phyloP scores from a whole-genome alignment of 2,888 invertebrate genomes.

The Saturnia pavonia region DNA sequence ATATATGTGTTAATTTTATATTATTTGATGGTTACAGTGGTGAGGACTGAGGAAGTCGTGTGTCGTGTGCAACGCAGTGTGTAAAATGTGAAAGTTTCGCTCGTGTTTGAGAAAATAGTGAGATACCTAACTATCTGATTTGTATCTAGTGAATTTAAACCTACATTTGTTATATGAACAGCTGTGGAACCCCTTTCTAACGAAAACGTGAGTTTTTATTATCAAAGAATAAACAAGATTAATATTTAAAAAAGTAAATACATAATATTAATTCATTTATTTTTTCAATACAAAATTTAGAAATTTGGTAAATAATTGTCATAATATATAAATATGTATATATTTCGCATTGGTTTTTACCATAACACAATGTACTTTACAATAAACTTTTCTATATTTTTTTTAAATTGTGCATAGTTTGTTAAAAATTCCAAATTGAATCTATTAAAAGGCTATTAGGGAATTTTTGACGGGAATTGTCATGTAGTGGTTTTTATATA shows the following conservation, averaged over 20 bases:
- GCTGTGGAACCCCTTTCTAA: constrained; percentile 6
- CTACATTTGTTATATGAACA: constrained; percentile 8
- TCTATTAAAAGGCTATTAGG: no score
- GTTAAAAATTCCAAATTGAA: no score
- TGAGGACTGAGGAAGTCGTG: constrained; percentile 32
- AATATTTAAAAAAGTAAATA: neutral
- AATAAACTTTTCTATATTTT: no score
- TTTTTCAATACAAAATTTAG: no score
- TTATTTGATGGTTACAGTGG: neutral
- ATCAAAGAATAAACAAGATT: neutral
- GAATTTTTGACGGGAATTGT: no score
- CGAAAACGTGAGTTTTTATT: neutral
- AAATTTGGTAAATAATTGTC: no score
- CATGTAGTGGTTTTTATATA: no score
- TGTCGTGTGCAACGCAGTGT: constrained; percentile 28
- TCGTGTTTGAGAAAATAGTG: constrained; percentile 45
- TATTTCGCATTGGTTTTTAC: no score
- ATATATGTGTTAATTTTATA: neutral
- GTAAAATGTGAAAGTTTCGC: constrained; percentile 69
- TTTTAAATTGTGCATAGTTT: no score
- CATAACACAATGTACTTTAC: no score
- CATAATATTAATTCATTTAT: no score
- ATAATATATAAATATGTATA: no score
- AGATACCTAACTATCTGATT: constrained; percentile 29
- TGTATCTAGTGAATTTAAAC: constrained; percentile 30